Base-by-base conservation (phyloP, 1,140 invertebrate genomes). In the Lordiphosa clarofinis region DNA sequence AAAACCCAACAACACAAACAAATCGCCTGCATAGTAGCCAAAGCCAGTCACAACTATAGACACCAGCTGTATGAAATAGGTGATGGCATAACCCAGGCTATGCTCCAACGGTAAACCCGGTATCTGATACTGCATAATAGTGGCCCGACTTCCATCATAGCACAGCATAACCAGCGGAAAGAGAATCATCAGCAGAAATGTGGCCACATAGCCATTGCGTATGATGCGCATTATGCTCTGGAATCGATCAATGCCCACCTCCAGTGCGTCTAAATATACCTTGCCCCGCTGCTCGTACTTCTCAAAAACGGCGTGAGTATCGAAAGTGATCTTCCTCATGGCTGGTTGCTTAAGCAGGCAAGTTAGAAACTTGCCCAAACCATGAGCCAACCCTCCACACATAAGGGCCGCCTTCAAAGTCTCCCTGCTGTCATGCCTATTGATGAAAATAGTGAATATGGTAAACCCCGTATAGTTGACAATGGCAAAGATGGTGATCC, bases 21-120 rank as follows among this genome's bases (percentile, higher is more conserved):
- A 43, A 36, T 84, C 78, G 0, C 60, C 73, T 1, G 42, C 53
- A 50, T 71, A 84, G 10, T 78, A 73, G 0, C 79, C 79, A 7
- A 73, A 36, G 0, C 56, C 79, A 19, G 33, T 40, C 6, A 84
- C 46, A 0, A 44, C 9, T 11, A 73, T 60, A 0, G 65, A 36
- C 0, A 78, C 5, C 48, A 65, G 2, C 5, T 84, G 79, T 1
- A 66, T 12, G 3, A 78, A 1, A 28, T 62, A 79, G 3, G 73
- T 84, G 2, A 73, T 12, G 0, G 10, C 4, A 6, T 63, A 86
- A 6, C 57, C 56, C 1, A 46, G 1, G n/a, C 62, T 73, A 0
- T 42, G 54, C 3, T 86, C 61, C 1, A 73, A 24, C 4, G 65
- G 28, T 1, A 84, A 5, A 0, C 78, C 79, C 0, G 79, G 79